Evolutionary conservation across 2,797 vertebrate species (phyloP).

Genomic region (Tangara arthus): DNA sequence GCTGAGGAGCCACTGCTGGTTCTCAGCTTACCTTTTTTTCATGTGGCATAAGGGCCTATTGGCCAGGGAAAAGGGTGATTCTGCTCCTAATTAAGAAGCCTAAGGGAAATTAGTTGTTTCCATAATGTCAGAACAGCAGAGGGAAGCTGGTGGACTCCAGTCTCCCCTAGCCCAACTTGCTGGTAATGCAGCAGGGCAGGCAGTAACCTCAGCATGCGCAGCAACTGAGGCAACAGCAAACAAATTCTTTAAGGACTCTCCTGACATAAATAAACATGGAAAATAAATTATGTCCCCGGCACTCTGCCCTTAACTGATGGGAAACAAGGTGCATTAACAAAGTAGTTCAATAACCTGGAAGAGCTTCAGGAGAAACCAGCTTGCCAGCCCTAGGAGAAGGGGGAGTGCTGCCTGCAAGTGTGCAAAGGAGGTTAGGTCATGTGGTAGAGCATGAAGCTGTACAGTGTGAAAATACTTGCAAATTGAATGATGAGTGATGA

Average conservation of each 20-base stretch:
- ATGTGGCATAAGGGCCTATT: not conserved
- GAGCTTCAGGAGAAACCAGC: not conserved
- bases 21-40: not conserved
- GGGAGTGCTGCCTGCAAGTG: not conserved
- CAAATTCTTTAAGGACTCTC: conserved; percentile 37
- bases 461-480: not conserved
- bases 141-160: not conserved
- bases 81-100: not conserved
- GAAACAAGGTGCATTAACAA: conserved; percentile 33
- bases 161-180: not conserved
- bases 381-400: not conserved
- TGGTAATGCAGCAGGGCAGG: not conserved
- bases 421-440: not conserved
- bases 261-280: conserved; percentile 45
- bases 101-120: not conserved
- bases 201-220: not conserved
- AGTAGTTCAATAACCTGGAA: conserved; percentile 36
- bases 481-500: not conserved
- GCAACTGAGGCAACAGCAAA: not conserved
- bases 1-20: not conserved
- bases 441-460: not conserved
- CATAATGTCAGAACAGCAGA: not conserved
- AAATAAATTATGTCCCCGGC: conserved; percentile 25
- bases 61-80: not conserved
- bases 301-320: conserved; percentile 46